Evolutionary conservation across 2,113 vertebrate genomes (phyloP).

Genomic region (Orientallactaga bullata): DNA sequence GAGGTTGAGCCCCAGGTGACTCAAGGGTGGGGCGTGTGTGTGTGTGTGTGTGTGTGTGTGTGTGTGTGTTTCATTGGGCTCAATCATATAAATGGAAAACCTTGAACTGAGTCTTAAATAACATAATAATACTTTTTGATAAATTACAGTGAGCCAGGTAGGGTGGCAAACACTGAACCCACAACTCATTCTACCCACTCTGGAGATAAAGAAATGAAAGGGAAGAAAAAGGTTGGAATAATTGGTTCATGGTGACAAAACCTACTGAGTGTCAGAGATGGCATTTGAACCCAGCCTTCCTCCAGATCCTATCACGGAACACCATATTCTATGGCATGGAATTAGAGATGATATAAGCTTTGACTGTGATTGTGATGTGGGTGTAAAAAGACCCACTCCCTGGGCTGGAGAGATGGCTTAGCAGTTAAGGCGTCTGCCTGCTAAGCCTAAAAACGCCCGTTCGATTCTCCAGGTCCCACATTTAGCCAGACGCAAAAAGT

Average conservation of each 20-base stretch:
- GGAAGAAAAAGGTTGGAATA: background rate
- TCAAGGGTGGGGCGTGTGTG: background rate
- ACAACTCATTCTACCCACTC: background rate
- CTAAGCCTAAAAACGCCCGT: no score
- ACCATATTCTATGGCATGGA: background rate
- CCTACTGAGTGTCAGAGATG: background rate
- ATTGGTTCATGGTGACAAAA: background rate
- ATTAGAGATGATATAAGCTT: background rate
- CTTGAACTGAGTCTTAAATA: background rate
- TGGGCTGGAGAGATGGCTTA: no score
- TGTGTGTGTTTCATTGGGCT: background rate
- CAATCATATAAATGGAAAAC: background rate
- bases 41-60: background rate
- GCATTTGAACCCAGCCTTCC: background rate
- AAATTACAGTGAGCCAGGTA: conserved; percentile 15
- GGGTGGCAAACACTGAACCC: background rate
- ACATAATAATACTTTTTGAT: background rate
- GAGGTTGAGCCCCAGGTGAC: background rate
- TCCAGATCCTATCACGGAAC: background rate
- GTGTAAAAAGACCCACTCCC: background rate
- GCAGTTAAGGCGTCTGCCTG: no score
- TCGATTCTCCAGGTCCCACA: no score
- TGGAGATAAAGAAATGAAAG: conserved; percentile 6
- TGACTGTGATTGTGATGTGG: background rate
- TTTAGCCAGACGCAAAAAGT: no score